Evolutionary conservation across 2,888 invertebrate genomes (phyloP).

Genomic region (Noctua fimbriata): DNA sequence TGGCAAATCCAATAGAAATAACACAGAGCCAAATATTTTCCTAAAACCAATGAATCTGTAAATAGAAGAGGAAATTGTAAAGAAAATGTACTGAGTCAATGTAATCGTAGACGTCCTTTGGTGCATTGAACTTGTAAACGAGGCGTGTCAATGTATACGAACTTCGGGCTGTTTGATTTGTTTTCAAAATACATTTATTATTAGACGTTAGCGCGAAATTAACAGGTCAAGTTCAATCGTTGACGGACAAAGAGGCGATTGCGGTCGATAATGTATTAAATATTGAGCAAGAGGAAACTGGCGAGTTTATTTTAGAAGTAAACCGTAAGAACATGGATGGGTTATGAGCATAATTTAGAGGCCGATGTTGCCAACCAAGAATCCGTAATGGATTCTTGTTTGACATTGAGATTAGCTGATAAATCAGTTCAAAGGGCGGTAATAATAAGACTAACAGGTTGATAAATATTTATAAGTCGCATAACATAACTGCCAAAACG

Average conservation of each 20-base stretch:
- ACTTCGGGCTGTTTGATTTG: constrained; percentile 58
- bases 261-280: constrained; percentile 26
- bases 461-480: not conserved
- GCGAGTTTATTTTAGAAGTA: constrained; percentile 11
- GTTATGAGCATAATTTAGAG: constrained; percentile 29
- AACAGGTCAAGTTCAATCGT: constrained; percentile 62
- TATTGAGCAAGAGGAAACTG: constrained; percentile 26
- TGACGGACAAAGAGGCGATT: constrained; percentile 34
- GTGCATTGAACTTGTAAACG: constrained; percentile 65
- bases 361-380: not conserved
- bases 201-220: constrained; percentile 46
- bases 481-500: not conserved
- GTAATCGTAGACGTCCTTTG: constrained; percentile 64
- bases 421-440: constrained; percentile 16
- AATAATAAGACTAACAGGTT: not conserved
- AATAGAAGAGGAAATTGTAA: constrained; percentile 36
- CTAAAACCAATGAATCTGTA: constrained; percentile 31
- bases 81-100: constrained; percentile 43
- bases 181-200: constrained; percentile 67
- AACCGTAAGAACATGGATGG: constrained; percentile 13
- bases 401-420: constrained; percentile 14
- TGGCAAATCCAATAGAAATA: constrained; percentile 49
- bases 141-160: constrained; percentile 60
- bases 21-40: constrained; percentile 39
- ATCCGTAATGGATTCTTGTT: constrained; percentile 2